Evolutionary conservation across 2,797 vertebrate genomes (phyloP), one percentile per base, ranked within the genome.

Genomic region (Pseudomugil gertrudae): DNA sequence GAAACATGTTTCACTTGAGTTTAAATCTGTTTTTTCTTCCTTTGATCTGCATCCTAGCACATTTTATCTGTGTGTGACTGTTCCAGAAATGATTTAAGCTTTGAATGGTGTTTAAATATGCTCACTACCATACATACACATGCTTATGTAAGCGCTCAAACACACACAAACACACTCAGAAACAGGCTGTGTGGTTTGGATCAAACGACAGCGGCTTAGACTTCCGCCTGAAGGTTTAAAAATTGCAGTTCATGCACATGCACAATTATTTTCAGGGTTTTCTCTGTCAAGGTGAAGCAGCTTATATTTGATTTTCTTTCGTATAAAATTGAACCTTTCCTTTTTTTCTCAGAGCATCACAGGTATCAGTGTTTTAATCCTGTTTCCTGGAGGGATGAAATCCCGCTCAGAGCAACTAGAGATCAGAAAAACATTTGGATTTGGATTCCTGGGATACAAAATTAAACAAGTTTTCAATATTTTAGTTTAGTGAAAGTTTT

Each of bases 11-110:
- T 64, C 9, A 63, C 29, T 76, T 75, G 19, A 66, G 59, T 57
- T 72, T 51, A 29, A 23, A 29, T 84, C 55, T 40, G 69, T 55
- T 76, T 35, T 35, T 50, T 72, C 78, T 53, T 66, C 10, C 69
- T 86, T 86, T 81, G 74, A 83, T 81, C 78, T 63, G 27, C 66
- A 27, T 63, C 69, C 66, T 71, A 35, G 52, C 74, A 67, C 60
- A 58, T 61, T 69, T 76, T 19, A 60, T 79, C 63, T 47, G 8
- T 64, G 1, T 54, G 17, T 57, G 56, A 27, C 23, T 61, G 61
- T 63, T 45, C 1, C 0, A 52, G 26, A 63, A 48, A 54, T 43
- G 66, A 72, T 76, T 65, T 80, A 27, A 70, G 65, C 59, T 65
- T 54, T 50, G 35, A 62, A 64, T 66, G 27, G 29, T 66, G 40